Evolutionary conservation across 2,113 vertebrate species (phyloP), one percentile per base, ranked within the genome.

Genomic region (Perca flavescens): DNA sequence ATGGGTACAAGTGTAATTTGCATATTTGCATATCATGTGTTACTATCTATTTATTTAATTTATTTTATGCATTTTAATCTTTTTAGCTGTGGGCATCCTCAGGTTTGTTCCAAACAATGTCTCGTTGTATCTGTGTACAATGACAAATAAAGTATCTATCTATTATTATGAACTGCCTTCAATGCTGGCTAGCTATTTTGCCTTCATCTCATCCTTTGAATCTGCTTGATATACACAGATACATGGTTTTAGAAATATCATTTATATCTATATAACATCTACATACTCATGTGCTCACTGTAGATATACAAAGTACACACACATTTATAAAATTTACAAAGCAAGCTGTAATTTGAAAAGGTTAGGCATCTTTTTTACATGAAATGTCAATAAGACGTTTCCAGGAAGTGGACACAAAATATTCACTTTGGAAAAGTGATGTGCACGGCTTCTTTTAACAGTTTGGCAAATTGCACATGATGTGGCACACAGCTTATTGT

Each of bases 381-480:
- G 25, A 25, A 25, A 25, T 25, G 25, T 25, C 25, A 25, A 25
- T 25, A 25, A 25, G 25, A 25, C 25, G 25, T 25, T 66, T 60
- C 74, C 69, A 25, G 6, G 16, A 78, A 58, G 34, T 72, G 21
- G 60, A 46, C 50, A 43, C 5, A 68, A 46, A 62, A 36, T 54
- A 12, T 72, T 47, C 11, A 58, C 22, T 58, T 63, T 53, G 31
- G n/a, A 22, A 53, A 40, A 62, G 21, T 34, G 40, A 22, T 22
- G 57, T 36, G 17, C 4, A 13, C 2, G 34, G 40, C 54, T 62
- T 40, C 36, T 58, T 67, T 65, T 52, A 70, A 28, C 58, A 40
- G 10, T 75, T 75, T 75, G 28, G 3, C 43, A 86, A 82, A 82
- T 64, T 64, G 52, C 34, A 34, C 34, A 34, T 34, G 34, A 34